Conservation (phyloP, 2,113 vertebrate genomes). For the Calcarius ornatus region DNA sequence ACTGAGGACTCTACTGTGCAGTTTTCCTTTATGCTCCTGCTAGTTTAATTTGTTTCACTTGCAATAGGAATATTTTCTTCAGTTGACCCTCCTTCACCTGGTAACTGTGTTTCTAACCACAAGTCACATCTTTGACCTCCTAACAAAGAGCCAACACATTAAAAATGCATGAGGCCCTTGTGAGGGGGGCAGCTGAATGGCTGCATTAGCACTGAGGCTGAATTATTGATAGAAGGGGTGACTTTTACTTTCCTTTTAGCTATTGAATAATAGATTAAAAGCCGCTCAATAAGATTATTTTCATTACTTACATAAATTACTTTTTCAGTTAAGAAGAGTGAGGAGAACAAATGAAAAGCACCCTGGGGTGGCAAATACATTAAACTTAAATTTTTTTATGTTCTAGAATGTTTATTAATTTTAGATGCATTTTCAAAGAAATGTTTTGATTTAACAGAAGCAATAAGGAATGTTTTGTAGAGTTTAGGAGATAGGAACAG, state of each 20-base stretch:
- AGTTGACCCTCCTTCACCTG: neutral
- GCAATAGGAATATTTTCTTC: neutral
- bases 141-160: neutral
- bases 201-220: neutral
- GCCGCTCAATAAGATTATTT: conserved; percentile 17
- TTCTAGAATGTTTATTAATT: neutral
- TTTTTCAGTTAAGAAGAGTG: neutral
- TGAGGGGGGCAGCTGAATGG: neutral
- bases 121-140: conserved; percentile 6
- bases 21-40: neutral
- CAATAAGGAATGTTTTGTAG: neutral
- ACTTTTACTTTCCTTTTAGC: conserved; percentile 30
- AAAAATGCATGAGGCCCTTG: conserved; percentile 43
- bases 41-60: neutral
- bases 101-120: neutral
- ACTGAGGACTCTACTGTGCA: neutral
- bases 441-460: neutral
- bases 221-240: conserved; percentile 55
- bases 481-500: neutral
- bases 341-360: neutral
- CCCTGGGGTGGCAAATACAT: neutral
- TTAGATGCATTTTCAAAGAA: neutral
- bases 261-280: conserved; percentile 62
- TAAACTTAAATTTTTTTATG: neutral
- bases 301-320: neutral